These are phyloP conservation scores for Eudemis profundana DNA, from an alignment of 2,888 invertebrate species.

Conservation along the genomic window DNA sequence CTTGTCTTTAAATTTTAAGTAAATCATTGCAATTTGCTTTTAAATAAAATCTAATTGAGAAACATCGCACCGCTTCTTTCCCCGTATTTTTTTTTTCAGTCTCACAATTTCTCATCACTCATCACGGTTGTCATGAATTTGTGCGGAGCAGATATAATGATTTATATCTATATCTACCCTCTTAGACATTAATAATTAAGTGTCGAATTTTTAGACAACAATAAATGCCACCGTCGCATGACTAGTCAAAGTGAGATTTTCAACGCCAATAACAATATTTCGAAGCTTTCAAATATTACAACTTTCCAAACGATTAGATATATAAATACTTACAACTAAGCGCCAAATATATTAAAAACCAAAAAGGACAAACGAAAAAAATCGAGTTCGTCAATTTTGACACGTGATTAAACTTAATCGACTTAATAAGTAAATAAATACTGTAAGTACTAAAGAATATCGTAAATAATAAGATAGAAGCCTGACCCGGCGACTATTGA, in stretches of 20 bases:
- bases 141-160: conserved; percentile 32
- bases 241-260: conserved; percentile 64
- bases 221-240: conserved; percentile 68
- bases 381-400: conserved; percentile 46
- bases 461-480: conserved; percentile 52
- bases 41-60: conserved; percentile 16
- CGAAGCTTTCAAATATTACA: conserved; percentile 43
- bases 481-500: conserved; percentile 62
- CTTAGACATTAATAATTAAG: conserved; percentile 29
- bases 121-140: conserved; percentile 42
- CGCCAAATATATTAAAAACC: conserved; percentile 29
- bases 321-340: conserved; percentile 40
- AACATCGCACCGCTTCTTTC: background rate
- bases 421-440: conserved; percentile 82
- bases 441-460: conserved; percentile 78
- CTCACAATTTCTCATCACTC: conserved; percentile 34
- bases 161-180: conserved; percentile 12
- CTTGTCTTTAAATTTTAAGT: background rate
- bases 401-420: conserved; percentile 62
- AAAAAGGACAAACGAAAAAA: conserved; percentile 43
- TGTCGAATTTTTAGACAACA: conserved; percentile 44
- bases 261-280: conserved; percentile 52
- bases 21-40: conserved; percentile 21
- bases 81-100: conserved; percentile 28
- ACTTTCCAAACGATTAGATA: conserved; percentile 46